Conservation (phyloP, 2,797 vertebrate species). For the Urosaurus nigricauda region DNA sequence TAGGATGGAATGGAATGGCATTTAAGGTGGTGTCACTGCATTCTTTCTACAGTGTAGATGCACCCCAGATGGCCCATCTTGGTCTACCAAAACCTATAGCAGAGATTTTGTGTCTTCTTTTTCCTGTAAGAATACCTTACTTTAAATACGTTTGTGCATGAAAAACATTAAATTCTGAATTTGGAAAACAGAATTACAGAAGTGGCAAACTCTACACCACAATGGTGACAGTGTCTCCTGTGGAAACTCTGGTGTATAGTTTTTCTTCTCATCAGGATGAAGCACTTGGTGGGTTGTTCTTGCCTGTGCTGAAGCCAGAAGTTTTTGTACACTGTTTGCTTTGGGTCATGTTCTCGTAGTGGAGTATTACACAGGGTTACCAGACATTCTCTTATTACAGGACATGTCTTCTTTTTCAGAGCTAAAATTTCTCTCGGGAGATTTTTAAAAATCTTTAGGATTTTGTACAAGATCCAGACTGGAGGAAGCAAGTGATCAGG, state of each 20-base stretch:
- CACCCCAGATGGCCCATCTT: background rate
- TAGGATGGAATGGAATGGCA: too few species aligned
- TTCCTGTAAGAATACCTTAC: background rate
- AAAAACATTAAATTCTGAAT: background rate
- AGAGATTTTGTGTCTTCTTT: background rate
- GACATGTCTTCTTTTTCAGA: too few species aligned
- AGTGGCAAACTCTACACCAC: background rate
- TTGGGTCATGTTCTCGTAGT: background rate
- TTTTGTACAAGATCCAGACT: too few species aligned
- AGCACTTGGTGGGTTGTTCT: background rate
- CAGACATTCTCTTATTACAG: too few species aligned
- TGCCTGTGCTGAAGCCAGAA: background rate
- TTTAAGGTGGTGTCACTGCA: too few species aligned
- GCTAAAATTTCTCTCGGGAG: too few species aligned
- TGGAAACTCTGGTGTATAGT: background rate
- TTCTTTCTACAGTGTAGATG: too few species aligned
- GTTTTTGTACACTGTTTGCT: background rate
- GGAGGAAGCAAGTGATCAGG: too few species aligned
- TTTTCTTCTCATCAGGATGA: background rate
- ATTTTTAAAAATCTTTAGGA: too few species aligned
- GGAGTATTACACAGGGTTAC: too few species aligned
- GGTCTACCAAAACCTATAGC: background rate
- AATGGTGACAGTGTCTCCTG: background rate
- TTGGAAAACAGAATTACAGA: background rate
- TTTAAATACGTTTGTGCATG: background rate